Percentiles rank a stretch among this genome's conserved stretches.
phyloP scores from a whole-genome alignment of 2,888 invertebrate genomes.

The Rhagonycha lutea region DNA sequence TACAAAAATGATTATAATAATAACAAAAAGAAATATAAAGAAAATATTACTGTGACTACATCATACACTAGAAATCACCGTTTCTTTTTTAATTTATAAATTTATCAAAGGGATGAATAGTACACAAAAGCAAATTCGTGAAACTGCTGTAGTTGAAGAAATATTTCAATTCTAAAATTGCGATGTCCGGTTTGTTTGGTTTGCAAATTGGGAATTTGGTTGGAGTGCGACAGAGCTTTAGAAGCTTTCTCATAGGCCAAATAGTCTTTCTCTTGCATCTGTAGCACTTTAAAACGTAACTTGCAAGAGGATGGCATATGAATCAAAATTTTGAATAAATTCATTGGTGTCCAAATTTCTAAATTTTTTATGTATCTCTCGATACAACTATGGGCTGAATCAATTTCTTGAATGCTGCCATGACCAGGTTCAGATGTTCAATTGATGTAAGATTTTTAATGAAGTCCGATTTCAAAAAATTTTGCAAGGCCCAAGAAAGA shows the following conservation, averaged over 20 bases:
- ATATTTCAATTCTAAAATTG: no score
- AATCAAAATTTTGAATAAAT: constrained; percentile 17
- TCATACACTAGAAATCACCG: no score
- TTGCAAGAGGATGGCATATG: neutral
- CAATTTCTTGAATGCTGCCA: constrained; percentile 27
- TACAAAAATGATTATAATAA: no score
- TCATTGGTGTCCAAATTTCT: constrained; percentile 18
- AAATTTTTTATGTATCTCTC: constrained; percentile 19
- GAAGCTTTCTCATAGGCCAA: neutral
- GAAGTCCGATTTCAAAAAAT: constrained; percentile 13
- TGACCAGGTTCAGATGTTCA: constrained; percentile 31
- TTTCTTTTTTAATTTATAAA: no score
- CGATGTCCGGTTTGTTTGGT: no score
- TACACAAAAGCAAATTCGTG: no score
- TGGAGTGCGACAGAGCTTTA: neutral
- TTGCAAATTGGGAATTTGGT: neutral
- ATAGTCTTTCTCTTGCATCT: neutral
- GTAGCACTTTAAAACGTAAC: neutral
- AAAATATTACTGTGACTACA: no score
- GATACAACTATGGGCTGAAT: constrained; percentile 23
- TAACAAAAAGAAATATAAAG: no score
- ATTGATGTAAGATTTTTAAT: constrained; percentile 10
- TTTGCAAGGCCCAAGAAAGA: constrained; percentile 18
- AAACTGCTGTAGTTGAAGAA: no score
- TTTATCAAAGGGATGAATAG: no score